phyloP scores from a whole-genome alignment of 1,140 invertebrate species.

The Phortica variegata region DNA sequence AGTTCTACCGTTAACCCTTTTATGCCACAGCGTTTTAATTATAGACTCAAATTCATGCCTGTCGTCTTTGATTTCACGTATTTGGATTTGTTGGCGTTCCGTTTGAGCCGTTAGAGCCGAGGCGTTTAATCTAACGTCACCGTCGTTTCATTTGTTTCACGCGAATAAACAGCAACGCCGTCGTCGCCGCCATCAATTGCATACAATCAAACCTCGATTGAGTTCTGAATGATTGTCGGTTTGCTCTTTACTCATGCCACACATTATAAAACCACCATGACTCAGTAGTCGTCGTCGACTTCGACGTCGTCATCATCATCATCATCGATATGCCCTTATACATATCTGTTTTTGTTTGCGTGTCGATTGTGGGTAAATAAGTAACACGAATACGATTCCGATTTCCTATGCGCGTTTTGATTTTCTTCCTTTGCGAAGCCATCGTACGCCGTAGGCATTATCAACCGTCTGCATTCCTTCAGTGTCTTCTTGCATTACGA shows the following conservation, averaged over 20 bases:
- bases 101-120: slow-evolving; percentile 5
- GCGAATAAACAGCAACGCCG: slow-evolving; percentile 46
- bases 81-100: slow-evolving; percentile 11
- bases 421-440: no score
- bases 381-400: slow-evolving; percentile 43
- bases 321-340: slow-evolving; percentile 36
- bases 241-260: no score
- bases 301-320: no score
- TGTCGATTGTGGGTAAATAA: slow-evolving; percentile 54
- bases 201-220: slow-evolving; percentile 13
- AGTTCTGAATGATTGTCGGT: neutral
- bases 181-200: neutral
- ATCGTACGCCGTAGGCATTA: no score
- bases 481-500: no score
- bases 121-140: slow-evolving; percentile 14
- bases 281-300: no score
- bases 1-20: no score
- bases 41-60: no score
- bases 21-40: no score
- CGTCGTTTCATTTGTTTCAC: slow-evolving; percentile 41
- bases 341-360: slow-evolving; percentile 45
- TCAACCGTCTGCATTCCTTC: no score
- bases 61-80: slow-evolving; percentile 21
- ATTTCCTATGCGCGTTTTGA: slow-evolving; percentile 33
- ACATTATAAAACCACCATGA: no score